These are phyloP conservation scores for Pseudopodoces humilis DNA, from an alignment of 2,113 vertebrate genomes.

Conservation along the genomic window DNA sequence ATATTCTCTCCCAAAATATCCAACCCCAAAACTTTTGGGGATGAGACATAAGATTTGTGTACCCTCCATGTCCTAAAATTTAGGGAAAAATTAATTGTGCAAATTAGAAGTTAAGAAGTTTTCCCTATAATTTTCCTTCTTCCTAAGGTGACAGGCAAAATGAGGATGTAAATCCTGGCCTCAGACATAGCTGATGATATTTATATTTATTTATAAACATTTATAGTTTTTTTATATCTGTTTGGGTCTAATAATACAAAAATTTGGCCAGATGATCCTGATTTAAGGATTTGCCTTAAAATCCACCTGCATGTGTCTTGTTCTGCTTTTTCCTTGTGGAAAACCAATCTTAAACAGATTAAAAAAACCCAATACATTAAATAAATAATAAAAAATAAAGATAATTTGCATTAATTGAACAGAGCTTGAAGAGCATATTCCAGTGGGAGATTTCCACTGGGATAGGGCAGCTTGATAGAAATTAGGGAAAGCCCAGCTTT, in stretches of 20 bases:
- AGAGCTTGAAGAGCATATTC: not conserved
- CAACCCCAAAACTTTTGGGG: not conserved
- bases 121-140: not conserved
- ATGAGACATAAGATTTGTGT: not conserved
- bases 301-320: not conserved
- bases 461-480: not conserved
- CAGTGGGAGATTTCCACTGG: not conserved
- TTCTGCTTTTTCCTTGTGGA: not conserved
- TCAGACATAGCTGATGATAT: not conserved
- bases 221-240: not conserved
- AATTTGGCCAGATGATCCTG: not conserved
- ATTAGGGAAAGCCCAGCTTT: not conserved
- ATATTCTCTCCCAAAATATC: not conserved
- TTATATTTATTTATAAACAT: not conserved
- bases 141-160: not conserved
- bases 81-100: not conserved
- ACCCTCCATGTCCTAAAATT: not conserved
- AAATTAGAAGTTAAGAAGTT: not conserved
- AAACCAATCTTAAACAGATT: fast-evolving
- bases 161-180: not conserved
- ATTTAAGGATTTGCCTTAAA: not conserved
- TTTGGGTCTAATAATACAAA: not conserved
- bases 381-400: not conserved
- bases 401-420: not conserved
- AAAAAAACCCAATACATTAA: not conserved